Base-by-base conservation (phyloP, 1,140 invertebrate species). In the Drosophila sproati region DNA sequence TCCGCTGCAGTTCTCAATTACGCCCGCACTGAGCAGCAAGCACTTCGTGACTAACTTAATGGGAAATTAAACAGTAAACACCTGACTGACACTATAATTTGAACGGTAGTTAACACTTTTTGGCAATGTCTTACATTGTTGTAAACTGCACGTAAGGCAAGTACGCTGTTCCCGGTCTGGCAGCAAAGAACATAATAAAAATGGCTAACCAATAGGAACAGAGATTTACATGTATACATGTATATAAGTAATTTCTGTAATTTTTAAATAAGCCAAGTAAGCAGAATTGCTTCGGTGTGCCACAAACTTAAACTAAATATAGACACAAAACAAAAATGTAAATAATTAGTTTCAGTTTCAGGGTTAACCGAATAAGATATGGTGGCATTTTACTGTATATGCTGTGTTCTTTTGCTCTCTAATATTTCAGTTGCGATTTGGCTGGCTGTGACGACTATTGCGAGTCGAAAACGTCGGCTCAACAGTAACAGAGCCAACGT, bases 351-450 rank as follows among this genome's bases (percentile, higher is more conserved):
- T 7, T 66, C 29, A 32, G 48, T 4, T 35, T 41, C 12, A 34
- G 8, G n/a, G 8, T 32, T 35, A 37, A 34, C 20, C 5, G 32
- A 50, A 5, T 39, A 12, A 28, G 6, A 20, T 32, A 55, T 55
- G 39, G 7, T 55, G 34, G 31, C 6, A 39, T 4, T 31, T 20
- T 7, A 66, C 12, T 51, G n/a, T 41, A 64, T 12, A 29, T 63
- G 31, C 43, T 39, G 48, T 32, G 20, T 68, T 45, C 10, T 39
- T 12, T 34, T 32, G 37, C 20, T 61, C n/a, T 69, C 43, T 61
- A 55, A 69, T 73, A 50, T 69, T 69, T 61, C 51, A 73, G 64
- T 54, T 60, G 29, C 34, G 35, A 73, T 60, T 68, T 66, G 62
- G 45, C 62, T 59, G 20, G 12, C 31, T 12, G 7, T 32, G 12